These are phyloP conservation scores for Lethrus apterus DNA, from an alignment of 1,140 invertebrate species.

Conservation along the genomic window DNA sequence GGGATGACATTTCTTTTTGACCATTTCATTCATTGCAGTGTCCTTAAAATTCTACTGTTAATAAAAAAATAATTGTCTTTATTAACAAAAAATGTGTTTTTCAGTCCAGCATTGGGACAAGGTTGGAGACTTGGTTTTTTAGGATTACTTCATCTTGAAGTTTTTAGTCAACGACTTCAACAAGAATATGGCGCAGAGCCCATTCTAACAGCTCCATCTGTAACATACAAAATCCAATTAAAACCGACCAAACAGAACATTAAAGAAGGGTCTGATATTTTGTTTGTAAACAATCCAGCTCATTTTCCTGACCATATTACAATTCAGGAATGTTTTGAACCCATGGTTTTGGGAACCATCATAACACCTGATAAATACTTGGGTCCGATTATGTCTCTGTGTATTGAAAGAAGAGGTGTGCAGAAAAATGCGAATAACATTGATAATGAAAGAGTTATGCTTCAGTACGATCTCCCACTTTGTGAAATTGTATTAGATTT, in stretches of 20 bases:
- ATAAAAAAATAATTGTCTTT: background rate
- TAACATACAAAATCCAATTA: constrained; percentile 83
- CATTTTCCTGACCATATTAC: constrained; percentile 63
- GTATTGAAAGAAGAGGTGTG: constrained; percentile 69
- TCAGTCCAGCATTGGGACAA: constrained; percentile 83
- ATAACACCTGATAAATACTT: constrained; percentile 75
- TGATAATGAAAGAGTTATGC: constrained; percentile 71
- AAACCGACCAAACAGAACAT: constrained; percentile 53
- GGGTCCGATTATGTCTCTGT: constrained; percentile 62
- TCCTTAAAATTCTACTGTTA: too few species aligned
- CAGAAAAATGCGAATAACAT: constrained; percentile 69
- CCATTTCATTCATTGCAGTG: too few species aligned
- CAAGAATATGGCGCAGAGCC: constrained; percentile 88
- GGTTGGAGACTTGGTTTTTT: constrained; percentile 92
- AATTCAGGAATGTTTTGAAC: constrained; percentile 76
- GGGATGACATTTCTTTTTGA: too few species aligned
- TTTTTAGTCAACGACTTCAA: constrained; percentile 87
- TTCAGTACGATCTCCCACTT: constrained; percentile 80
- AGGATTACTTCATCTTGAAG: constrained; percentile 92
- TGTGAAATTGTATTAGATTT: constrained; percentile 94
- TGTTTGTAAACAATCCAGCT: constrained; percentile 80
- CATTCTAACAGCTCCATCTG: constrained; percentile 87
- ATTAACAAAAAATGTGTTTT: constrained; percentile 30
- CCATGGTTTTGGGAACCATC: constrained; percentile 82
- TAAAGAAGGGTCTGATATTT: constrained; percentile 56